A percentile compares a stretch with the other conserved stretches of the same genome.
Evolutionary conservation across 2,113 vertebrate genomes (phyloP).

Genomic region (Dipodomys ordii): DNA sequence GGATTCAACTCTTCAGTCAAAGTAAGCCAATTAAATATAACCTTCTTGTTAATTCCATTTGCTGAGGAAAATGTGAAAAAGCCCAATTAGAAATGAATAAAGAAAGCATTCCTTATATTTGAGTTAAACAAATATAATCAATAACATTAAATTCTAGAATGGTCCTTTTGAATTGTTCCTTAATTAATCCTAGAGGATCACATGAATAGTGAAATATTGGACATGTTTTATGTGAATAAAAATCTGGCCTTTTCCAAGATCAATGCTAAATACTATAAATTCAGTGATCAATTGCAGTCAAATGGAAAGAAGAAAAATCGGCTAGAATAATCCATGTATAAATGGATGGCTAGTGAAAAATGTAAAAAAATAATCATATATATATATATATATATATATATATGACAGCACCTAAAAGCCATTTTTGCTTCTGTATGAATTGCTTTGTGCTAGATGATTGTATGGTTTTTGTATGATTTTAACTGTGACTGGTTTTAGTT

Average conservation of each 20-base stretch:
- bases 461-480: too few species aligned
- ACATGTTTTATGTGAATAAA: not conserved
- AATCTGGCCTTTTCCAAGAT: conserved; percentile 34
- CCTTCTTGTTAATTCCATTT: conserved; percentile 82
- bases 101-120: conserved; percentile 81
- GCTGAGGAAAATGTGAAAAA: conserved; percentile 77
- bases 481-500: too few species aligned
- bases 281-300: not conserved
- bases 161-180: conserved; percentile 77
- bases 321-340: conserved; percentile 1
- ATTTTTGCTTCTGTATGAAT: too few species aligned
- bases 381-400: too few species aligned
- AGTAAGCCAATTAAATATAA: conserved; percentile 85
- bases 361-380: too few species aligned
- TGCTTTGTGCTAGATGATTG: too few species aligned
- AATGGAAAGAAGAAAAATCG: not conserved
- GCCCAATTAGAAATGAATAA: conserved; percentile 89
- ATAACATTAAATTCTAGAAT: conserved; percentile 83
- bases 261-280: conserved; percentile 37
- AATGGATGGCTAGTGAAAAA: not conserved
- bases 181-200: conserved; percentile 65
- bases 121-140: conserved; percentile 85
- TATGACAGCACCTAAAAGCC: too few species aligned
- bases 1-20: conserved; percentile 54
- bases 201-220: conserved; percentile 27